Evolutionary conservation across 2,888 invertebrate genomes (phyloP).

Genomic region (Camptogramma bilineatum): DNA sequence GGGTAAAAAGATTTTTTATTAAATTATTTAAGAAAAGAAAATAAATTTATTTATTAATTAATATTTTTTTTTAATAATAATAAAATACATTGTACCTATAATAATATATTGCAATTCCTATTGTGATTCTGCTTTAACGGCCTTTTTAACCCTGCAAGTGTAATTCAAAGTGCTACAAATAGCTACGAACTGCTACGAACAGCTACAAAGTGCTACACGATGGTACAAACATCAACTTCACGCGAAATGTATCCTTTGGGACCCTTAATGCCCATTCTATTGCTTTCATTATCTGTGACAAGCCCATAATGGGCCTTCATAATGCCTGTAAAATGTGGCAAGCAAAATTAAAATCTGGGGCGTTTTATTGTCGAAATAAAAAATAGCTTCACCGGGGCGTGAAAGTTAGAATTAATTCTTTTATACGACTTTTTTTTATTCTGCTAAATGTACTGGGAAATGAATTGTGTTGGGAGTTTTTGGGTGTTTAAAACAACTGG

Average conservation of each 20-base stretch:
- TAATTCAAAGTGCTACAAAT: not conserved
- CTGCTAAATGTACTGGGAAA: conserved; percentile 1
- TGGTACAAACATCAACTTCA: not conserved
- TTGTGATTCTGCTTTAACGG: too few relatives aligned
- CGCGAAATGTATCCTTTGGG: not conserved
- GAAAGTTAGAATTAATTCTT: conserved; percentile 27
- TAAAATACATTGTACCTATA: too few relatives aligned
- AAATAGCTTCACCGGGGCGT: conserved; percentile 23
- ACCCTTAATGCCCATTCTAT: conserved; percentile 9
- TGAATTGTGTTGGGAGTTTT: not conserved
- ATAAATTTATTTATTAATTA: too few relatives aligned
- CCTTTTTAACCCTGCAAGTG: too few relatives aligned
- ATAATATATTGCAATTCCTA: too few relatives aligned
- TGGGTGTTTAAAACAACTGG: not conserved
- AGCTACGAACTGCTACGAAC: conserved; percentile 2
- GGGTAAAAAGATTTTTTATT: too few relatives aligned
- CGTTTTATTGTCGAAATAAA: conserved; percentile 30
- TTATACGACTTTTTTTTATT: conserved; percentile 20
- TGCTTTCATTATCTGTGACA: conserved; percentile 10
- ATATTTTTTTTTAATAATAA: too few relatives aligned
- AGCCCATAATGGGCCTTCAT: conserved; percentile 20
- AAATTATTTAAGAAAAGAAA: too few relatives aligned
- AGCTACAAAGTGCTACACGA: not conserved
- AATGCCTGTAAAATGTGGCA: conserved; percentile 27
- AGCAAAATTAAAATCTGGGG: conserved; percentile 33